Evolutionary conservation across 2,888 invertebrate genomes (phyloP), one percentile per base, ranked within the genome.

Genomic region (Tetragnatha montana): DNA sequence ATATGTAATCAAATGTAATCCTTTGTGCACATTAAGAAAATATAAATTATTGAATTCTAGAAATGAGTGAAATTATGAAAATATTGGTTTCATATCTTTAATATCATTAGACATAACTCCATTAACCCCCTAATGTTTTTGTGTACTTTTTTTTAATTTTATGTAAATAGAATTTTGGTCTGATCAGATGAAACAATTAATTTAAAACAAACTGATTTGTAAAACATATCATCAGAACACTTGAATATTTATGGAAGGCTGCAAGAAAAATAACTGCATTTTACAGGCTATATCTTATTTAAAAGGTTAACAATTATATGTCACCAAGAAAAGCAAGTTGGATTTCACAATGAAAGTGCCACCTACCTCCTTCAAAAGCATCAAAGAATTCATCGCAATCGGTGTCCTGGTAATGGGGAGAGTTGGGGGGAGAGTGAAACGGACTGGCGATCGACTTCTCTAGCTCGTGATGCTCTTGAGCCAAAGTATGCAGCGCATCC

Each of bases 391-490:
- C 92, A 74, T 92, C 92, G 75, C 91, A 84, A 22, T 92, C 92
- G 6, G 92, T 92, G 84, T 92, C 91, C 50, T 91, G 90, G 87
- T 91, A 91, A 47, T 91, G 89, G 73, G 91, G 91, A 19, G 91
- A 90, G 22, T 91, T 84, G 19, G 91, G 89, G 10, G 91, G 87
- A 19, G 92, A 91, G n/a, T 90, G 91, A 73, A 86, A 91, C 19
- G 91, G 91, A 76, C 91, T 91, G 6, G 81, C 87, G 7, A 95
- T 95, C 0, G 95, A 95, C 94, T 95, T 95, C 92, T 96, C 96
- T 0, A 96, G 93, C 14, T 95, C 95, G 93, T 96, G 95, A 92
- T 96, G 96, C 86, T 96, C 95, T 71, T 95, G 94, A 0, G 96
- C 96, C 60, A 96, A 93, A 1, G 95, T 95, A 21, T 95, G 95